phyloP scores from a whole-genome alignment of 30 jellyfish, hydroid and myxozoan species.

The Phacellophora camtschatica region DNA sequence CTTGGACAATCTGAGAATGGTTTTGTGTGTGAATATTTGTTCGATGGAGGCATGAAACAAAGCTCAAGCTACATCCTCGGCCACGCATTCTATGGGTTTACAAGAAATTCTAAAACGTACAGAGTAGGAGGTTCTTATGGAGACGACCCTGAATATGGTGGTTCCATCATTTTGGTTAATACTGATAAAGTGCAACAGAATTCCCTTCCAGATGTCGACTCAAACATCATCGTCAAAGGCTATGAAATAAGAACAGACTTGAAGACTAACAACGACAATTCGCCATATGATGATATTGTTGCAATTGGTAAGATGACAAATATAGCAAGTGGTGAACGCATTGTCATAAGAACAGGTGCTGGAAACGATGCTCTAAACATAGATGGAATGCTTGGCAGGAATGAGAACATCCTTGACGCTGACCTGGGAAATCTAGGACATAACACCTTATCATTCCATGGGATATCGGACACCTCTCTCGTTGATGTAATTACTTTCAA shows the following conservation, averaged over 20 bases:
- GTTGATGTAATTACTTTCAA: background rate
- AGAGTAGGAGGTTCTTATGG: background rate
- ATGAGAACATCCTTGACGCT: constrained; percentile 7
- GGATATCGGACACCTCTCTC: background rate
- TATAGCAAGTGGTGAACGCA: background rate
- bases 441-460: constrained; percentile 12
- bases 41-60: background rate
- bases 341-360: background rate
- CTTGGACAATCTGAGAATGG: background rate
- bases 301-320: constrained; percentile 21
- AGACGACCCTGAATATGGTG: constrained; percentile 1
- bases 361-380: constrained; percentile 53
- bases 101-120: background rate
- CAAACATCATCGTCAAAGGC: background rate
- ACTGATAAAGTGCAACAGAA: constrained; percentile 18
- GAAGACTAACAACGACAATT: background rate
- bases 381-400: constrained; percentile 13
- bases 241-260: background rate
- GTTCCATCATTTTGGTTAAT: constrained; percentile 1
- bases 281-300: constrained; percentile 9
- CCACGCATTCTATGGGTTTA: constrained; percentile 17
- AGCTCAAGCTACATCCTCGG: background rate
- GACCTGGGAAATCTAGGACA: constrained; percentile 35
- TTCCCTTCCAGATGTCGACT: background rate
- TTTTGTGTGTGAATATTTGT: constrained; percentile 11